Evolutionary conservation across 2,888 invertebrate species (phyloP).

Genomic region (Agriopis marginaria): DNA sequence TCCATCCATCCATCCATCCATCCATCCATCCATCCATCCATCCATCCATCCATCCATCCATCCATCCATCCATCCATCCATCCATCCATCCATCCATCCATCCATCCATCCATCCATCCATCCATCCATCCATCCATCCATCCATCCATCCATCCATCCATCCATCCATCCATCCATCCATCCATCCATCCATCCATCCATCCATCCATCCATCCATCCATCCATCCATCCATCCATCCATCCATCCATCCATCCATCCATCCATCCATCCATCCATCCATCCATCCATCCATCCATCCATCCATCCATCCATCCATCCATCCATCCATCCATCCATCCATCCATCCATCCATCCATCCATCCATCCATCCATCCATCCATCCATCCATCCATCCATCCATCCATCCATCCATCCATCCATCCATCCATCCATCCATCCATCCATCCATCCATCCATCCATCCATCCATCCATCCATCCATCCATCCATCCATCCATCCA

Average conservation of each 20-base stretch:
- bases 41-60: slow-evolving; percentile 19
- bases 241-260: slow-evolving; percentile 15
- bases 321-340: slow-evolving; percentile 15
- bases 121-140: slow-evolving; percentile 19
- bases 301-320: slow-evolving; percentile 15
- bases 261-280: slow-evolving; percentile 15
- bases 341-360: slow-evolving; percentile 6
- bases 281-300: slow-evolving; percentile 15
- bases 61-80: slow-evolving; percentile 19
- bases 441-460: not conserved
- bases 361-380: not conserved
- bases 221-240: slow-evolving; percentile 15
- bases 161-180: slow-evolving; percentile 15
- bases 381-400: not conserved
- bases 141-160: slow-evolving; percentile 15
- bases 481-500: not conserved
- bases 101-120: slow-evolving; percentile 19
- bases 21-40: slow-evolving; percentile 19
- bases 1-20: slow-evolving; percentile 19
- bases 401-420: not conserved
- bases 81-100: slow-evolving; percentile 19
- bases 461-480: not conserved
- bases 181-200: slow-evolving; percentile 15
- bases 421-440: not conserved
- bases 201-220: slow-evolving; percentile 15